Evolutionary conservation across 2,888 invertebrate genomes (phyloP), one percentile per base, ranked within the genome.

Genomic region (Dasypolia templi): DNA sequence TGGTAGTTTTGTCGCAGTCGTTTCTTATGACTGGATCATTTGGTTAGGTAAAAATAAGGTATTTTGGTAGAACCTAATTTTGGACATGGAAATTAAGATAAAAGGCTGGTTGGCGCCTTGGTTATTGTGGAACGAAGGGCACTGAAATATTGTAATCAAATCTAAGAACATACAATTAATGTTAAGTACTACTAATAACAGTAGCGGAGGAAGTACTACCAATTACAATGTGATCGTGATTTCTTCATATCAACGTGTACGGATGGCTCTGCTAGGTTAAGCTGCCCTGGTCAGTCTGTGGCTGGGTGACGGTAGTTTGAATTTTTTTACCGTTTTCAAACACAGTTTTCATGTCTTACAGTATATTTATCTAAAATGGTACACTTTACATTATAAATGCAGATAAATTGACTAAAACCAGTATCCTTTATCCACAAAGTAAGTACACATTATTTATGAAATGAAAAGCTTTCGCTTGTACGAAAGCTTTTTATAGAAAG

Each of bases 401-500:
- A 42, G 12, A 22, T 49, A 64, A 53, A 22, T n/a, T n/a, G 42
- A 22, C 19, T 66, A 35, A 58, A 77, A 35, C n/a, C 5, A 35
- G 26, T 32, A 59, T 59, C 26, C 0, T 29, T 22, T 55, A 6
- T 59, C 12, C 12, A 64, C 62, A 29, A 63, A 76, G 9, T 81
- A 17, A 26, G 39, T 55, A 14, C 29, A 35, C 22, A 56, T 61
- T 56, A 62, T 46, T 19, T 22, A 44, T 51, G 55, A 32, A 12
- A 51, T n/a, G n/a, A n/a, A n/a, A n/a, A n/a, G n/a, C n/a, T n/a
- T n/a, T n/a, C n/a, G n/a, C n/a, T n/a, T n/a, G n/a, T n/a, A 9
- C 39, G 9, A 39, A 73, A 55, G 49, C 58, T 55, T 46, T 64
- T 46, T 49, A 63, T 77, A 67, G 26, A n/a, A 35, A 59, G 56